Conservation (phyloP, 2,888 invertebrate genomes). For the Lysandra coridon region DNA sequence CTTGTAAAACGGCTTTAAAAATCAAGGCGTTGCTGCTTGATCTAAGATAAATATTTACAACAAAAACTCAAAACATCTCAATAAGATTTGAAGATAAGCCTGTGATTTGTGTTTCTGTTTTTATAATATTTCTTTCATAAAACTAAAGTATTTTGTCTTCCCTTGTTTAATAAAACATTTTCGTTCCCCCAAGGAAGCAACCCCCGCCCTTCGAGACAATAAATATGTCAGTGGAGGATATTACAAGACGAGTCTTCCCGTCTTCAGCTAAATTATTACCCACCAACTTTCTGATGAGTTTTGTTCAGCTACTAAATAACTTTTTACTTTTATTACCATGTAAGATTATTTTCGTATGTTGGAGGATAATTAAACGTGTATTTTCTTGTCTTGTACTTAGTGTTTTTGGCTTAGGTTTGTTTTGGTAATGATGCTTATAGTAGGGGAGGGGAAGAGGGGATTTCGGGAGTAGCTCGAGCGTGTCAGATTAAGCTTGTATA, state of each 20-base stretch:
- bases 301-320: constrained; percentile 66
- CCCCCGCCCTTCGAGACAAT: constrained; percentile 70
- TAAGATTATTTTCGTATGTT: constrained; percentile 53
- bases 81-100: constrained; percentile 28
- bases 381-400: not conserved
- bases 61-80: not conserved
- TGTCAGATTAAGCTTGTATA: too few species aligned
- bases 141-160: constrained; percentile 42
- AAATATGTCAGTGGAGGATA: constrained; percentile 78
- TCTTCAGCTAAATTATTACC: constrained; percentile 75
- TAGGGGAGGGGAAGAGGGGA: too few species aligned
- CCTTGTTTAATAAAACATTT: constrained; percentile 45
- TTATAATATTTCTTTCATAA: constrained; percentile 34
- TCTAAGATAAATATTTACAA: constrained; percentile 4
- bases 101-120: constrained; percentile 20
- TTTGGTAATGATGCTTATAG: too few species aligned
- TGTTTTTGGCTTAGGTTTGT: not conserved
- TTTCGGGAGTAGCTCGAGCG: too few species aligned
- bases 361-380: constrained; percentile 11
- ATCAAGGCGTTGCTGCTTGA: not conserved
- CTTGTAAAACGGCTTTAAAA: too few species aligned
- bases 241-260: constrained; percentile 65
- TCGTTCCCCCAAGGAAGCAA: constrained; percentile 52
- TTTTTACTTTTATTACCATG: constrained; percentile 69
- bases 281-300: constrained; percentile 74